Evolutionary conservation across 2,113 vertebrate genomes (phyloP), one percentile per base, ranked within the genome.

Genomic region (Turdus rufiventris): DNA sequence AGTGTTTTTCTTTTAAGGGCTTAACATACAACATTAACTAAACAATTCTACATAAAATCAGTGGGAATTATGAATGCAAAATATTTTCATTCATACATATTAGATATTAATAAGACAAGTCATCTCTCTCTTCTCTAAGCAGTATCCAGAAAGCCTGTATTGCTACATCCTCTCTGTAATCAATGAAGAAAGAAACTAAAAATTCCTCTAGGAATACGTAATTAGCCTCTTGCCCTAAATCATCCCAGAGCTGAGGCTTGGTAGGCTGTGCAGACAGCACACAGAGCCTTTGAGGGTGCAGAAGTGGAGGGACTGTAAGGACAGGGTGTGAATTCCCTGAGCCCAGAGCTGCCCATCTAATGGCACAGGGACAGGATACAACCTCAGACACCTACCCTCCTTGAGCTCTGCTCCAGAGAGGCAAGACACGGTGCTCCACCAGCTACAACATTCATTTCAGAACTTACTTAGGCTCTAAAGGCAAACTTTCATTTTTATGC

Each of bases 351-450:
- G 42, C 68, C 47, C 26, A 3, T 16, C n/a, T 56, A 7, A 56
- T 56, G 0, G 0, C 45, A 43, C 6, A 58, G 16, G 36, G 62
- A 70, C 28, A 40, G 51, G n/a, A 29, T 1, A 53, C 7, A n/a
- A 45, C 28, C 60, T 74, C 34, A 24, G 48, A 31, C 4, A 50
- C 33, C 56, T 16, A 28, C 18, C 11, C 58, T 72, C 31, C 38
- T 19, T 10, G 12, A 86, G 71, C 33, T 80, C 60, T 1, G 1
- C 40, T 76, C 53, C 61, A 34, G 75, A 36, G 38, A 80, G 33
- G 45, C 19, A 71, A 92, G 54, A 73, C 15, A 23, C 2, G 9
- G 53, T 23, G 66, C 18, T 81, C 43, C 23, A 85, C 24, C 63
- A 81, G 65, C 51, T 47, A 72, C 48, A 82, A 63, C 33, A 76